phyloP scores from a whole-genome alignment of 2,888 invertebrate species.

The Pogonocherus hispidulus region DNA sequence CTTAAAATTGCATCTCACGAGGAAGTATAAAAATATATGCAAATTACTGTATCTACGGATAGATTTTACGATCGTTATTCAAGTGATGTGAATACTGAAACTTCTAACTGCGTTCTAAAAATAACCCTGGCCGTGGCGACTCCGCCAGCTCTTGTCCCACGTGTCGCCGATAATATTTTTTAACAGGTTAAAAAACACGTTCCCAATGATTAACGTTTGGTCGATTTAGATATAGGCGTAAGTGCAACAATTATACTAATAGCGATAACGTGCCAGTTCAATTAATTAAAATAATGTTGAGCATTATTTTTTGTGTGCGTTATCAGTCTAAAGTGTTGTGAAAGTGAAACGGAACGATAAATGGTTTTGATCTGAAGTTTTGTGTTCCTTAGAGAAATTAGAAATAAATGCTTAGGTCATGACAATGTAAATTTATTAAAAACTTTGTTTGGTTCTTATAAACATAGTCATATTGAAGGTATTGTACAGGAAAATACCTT shows the following conservation, averaged over 20 bases:
- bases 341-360: no score
- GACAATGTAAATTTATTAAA: no score
- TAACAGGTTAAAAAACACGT: constrained; percentile 1
- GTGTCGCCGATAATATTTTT: background rate
- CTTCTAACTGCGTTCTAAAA: background rate
- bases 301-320: background rate
- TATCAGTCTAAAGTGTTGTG: no score
- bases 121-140: background rate
- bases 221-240: background rate
- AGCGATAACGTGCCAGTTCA: background rate
- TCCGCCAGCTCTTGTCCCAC: background rate
- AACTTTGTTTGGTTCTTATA: no score
- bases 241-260: background rate
- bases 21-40: background rate
- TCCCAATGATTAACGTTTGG: background rate
- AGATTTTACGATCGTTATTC: background rate
- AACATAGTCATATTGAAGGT: no score
- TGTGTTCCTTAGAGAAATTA: no score
- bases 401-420: no score
- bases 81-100: background rate
- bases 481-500: no score
- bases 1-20: no score
- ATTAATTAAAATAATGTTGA: background rate
- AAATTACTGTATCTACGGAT: background rate
- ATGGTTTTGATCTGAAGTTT: no score